Conservation (phyloP, 2,113 vertebrate genomes). For the Potamarius usumacintae region DNA sequence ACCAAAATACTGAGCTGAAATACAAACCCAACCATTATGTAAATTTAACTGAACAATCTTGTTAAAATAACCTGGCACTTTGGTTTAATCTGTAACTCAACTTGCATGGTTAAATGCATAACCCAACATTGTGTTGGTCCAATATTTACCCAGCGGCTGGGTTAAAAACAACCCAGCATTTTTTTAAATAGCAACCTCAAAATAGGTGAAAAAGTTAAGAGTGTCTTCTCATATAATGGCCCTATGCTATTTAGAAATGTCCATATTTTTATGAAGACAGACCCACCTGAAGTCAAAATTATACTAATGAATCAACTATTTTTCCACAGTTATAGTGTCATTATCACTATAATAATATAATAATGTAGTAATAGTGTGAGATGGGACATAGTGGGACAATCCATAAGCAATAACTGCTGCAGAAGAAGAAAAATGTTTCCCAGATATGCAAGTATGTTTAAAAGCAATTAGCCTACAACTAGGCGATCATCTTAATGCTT, state of each 20-base stretch:
- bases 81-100: too few species aligned
- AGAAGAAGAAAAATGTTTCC: background rate
- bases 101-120: too few species aligned
- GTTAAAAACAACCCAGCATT: too few species aligned
- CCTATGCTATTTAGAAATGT: background rate
- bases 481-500: slow-evolving; percentile 11
- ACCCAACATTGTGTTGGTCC: too few species aligned
- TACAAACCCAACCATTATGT: too few species aligned
- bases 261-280: background rate
- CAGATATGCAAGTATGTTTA: background rate
- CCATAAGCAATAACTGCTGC: background rate
- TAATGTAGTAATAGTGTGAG: background rate
- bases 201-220: background rate
- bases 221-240: background rate
- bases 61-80: too few species aligned
- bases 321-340: background rate
- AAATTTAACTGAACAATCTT: too few species aligned
- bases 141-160: too few species aligned
- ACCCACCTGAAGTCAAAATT: background rate
- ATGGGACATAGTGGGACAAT: background rate
- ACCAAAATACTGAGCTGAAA: too few species aligned
- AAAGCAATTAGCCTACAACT: slow-evolving; percentile 8
- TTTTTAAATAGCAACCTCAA: background rate
- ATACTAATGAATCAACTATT: background rate
- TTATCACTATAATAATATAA: background rate